phyloP scores from a whole-genome alignment of 2,113 vertebrate species.

The Puntigrus tetrazona region DNA sequence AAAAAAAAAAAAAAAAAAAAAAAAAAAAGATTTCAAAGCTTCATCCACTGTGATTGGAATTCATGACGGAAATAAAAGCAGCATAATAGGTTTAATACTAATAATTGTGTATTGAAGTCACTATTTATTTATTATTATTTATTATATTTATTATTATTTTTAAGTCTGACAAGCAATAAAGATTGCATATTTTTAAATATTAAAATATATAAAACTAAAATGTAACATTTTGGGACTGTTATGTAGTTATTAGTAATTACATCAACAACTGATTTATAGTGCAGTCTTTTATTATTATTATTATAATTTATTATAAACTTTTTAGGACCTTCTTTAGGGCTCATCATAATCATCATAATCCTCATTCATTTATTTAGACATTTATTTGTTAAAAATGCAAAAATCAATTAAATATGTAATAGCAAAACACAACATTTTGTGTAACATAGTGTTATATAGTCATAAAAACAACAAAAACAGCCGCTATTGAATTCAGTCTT shows the following conservation, averaged over 20 bases:
- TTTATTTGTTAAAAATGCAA: too few relatives aligned
- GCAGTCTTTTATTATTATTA: background rate
- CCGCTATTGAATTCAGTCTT: too few relatives aligned
- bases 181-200: background rate
- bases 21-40: slow-evolving; percentile 29
- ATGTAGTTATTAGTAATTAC: background rate
- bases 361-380: too few relatives aligned
- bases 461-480: too few relatives aligned
- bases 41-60: slow-evolving; percentile 36
- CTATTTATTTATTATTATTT: background rate
- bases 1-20: slow-evolving; percentile 31
- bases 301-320: background rate
- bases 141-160: background rate
- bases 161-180: background rate
- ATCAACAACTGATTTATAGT: background rate
- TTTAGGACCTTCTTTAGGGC: too few relatives aligned
- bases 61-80: slow-evolving; percentile 20
- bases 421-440: too few relatives aligned
- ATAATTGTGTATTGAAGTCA: background rate
- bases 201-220: background rate
- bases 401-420: too few relatives aligned
- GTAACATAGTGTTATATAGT: too few relatives aligned
- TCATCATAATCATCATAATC: too few relatives aligned
- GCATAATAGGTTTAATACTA: background rate
- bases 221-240: background rate